Conservation (phyloP, 1,140 invertebrate species). For the Diuraphis noxia region DNA sequence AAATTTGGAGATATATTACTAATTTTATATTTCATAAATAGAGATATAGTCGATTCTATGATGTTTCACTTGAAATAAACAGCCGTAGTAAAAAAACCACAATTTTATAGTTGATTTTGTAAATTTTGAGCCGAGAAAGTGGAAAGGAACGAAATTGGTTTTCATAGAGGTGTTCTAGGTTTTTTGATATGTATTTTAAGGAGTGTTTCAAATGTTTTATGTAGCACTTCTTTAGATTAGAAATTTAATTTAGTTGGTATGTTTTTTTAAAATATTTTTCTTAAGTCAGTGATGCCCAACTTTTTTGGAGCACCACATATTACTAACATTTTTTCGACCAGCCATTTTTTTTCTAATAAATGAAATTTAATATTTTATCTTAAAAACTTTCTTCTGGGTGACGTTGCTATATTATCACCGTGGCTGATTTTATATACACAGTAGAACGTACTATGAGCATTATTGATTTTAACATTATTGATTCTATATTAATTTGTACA, state of each 20-base stretch:
- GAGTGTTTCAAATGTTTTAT: background rate
- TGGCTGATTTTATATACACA: background rate
- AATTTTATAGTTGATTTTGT: background rate
- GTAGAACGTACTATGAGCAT: background rate
- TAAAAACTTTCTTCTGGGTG: accelerated
- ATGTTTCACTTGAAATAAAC: background rate
- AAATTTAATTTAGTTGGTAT: background rate
- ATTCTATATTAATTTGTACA: background rate
- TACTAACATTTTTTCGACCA: background rate
- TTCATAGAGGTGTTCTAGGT: background rate
- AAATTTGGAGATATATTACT: background rate
- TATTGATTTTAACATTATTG: too few relatives aligned
- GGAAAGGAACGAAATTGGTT: background rate
- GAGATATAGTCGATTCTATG: background rate
- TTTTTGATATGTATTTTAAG: background rate
- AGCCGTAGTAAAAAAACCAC: background rate
- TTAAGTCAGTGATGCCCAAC: background rate
- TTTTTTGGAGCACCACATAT: background rate
- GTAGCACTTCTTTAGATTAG: background rate
- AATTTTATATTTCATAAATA: background rate
- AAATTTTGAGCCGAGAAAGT: background rate
- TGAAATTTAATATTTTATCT: background rate
- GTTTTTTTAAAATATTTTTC: background rate
- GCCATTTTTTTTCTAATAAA: too few relatives aligned
- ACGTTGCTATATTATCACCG: background rate